phyloP scores from a whole-genome alignment of 2,113 vertebrate genomes.

The Todiramphus saurophagus region DNA sequence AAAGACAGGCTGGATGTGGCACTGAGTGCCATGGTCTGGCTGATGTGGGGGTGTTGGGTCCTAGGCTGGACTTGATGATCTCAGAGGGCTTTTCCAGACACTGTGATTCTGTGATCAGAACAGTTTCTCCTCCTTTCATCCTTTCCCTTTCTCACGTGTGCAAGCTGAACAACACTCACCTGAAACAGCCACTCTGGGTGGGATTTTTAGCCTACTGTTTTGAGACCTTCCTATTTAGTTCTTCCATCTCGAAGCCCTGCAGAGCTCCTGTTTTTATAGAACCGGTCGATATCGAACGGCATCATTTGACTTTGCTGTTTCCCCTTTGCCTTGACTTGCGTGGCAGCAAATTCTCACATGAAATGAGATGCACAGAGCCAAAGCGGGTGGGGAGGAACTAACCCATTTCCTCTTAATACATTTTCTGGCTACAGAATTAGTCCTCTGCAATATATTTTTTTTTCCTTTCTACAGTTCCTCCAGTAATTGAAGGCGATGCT shows the following conservation, averaged over 20 bases:
- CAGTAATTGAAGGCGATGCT: conserved; percentile 80
- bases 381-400: not conserved
- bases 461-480: conserved; percentile 82
- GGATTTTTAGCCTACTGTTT: not conserved
- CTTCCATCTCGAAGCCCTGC: not conserved
- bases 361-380: not conserved
- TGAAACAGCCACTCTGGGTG: not conserved
- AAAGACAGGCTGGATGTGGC: too few species aligned
- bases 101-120: not conserved
- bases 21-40: too few species aligned
- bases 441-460: not conserved
- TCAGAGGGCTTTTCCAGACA: too few species aligned
- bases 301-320: not conserved
- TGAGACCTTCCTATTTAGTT: not conserved
- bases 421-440: conserved; percentile 34
- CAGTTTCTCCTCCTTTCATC: not conserved
- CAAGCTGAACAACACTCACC: not conserved
- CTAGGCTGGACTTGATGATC: too few species aligned
- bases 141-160: not conserved
- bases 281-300: not conserved
- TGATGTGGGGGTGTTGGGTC: too few species aligned
- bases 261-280: not conserved
- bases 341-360: not conserved
- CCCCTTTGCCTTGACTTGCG: not conserved
- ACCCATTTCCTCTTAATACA: not conserved